Conservation (phyloP, 1,140 invertebrate species). For the fruit fly (Drosophila melanogaster) region DNA sequence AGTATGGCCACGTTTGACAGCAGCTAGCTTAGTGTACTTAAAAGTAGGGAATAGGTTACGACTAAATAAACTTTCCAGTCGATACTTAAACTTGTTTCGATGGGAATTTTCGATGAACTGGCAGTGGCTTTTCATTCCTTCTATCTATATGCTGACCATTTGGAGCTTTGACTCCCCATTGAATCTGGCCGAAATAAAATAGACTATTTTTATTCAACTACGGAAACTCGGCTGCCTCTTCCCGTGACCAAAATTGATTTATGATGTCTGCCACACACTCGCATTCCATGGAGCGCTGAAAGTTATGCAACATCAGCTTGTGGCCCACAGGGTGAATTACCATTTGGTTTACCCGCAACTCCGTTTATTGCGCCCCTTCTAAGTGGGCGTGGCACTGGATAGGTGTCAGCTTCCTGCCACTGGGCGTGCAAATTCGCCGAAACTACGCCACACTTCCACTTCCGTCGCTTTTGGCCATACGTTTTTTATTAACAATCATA, state of each 20-base stretch:
- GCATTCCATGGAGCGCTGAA: conserved; percentile 46
- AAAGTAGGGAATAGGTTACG: background rate
- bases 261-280: conserved; percentile 66
- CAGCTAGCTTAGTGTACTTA: background rate
- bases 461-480: conserved; percentile 40
- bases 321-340: conserved; percentile 12
- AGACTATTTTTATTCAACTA: conserved; percentile 26
- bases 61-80: too few relatives aligned
- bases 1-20: background rate
- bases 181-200: conserved; percentile 19
- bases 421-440: conserved; percentile 2
- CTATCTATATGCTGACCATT: background rate
- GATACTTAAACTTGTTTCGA: background rate
- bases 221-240: conserved; percentile 11
- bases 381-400: conserved; percentile 14
- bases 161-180: background rate
- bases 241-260: conserved; percentile 65
- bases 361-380: conserved; percentile 22
- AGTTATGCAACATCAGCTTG: conserved; percentile 67
- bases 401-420: conserved; percentile 43
- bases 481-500: conserved; percentile 74
- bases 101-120: background rate
- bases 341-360: conserved; percentile 30
- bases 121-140: background rate
- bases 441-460: conserved; percentile 7